Conservation (phyloP, 37 sponge, comb jelly and placozoan species). For the Crambe crambe region DNA sequence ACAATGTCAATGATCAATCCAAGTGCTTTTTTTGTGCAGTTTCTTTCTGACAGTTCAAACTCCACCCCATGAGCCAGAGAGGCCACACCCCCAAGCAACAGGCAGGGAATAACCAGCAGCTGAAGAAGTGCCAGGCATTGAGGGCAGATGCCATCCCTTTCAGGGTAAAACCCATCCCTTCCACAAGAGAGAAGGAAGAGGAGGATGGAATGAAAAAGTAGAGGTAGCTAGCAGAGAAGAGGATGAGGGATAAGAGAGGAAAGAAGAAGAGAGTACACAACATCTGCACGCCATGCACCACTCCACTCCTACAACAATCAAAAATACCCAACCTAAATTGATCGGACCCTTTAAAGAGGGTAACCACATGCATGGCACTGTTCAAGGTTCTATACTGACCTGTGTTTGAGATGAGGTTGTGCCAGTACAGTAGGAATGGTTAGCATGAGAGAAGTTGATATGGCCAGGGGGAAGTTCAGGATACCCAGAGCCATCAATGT, state of each 20-base stretch:
- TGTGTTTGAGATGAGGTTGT: not conserved
- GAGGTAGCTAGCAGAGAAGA: constrained; percentile 14
- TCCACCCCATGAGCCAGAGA: constrained; percentile 56
- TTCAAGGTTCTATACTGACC: not conserved
- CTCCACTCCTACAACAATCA: too few species aligned
- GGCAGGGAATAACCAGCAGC: constrained; percentile 36
- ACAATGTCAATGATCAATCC: not conserved
- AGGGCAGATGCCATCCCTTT: constrained; percentile 19
- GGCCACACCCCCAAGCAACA: constrained; percentile 68
- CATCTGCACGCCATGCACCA: not conserved
- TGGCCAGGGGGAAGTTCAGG: constrained; percentile 53
- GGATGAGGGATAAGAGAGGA: constrained; percentile 13
- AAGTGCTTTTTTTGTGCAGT: not conserved
- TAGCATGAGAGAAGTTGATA: constrained; percentile 14
- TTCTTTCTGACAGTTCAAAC: constrained; percentile 23
- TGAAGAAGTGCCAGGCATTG: constrained; percentile 32
- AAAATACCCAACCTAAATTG: too few species aligned
- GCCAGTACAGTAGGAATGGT: constrained; percentile 27
- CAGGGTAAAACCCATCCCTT: not conserved
- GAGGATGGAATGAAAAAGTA: constrained; percentile 11
- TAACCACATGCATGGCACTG: too few species aligned
- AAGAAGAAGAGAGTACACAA: constrained; percentile 19
- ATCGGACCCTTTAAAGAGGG: not conserved
- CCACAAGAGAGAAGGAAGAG: not conserved
- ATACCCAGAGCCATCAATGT: constrained; percentile 39